These are phyloP conservation scores for Melinaea marsaeus DNA, from an alignment of 2,888 invertebrate species.

Conservation along the genomic window DNA sequence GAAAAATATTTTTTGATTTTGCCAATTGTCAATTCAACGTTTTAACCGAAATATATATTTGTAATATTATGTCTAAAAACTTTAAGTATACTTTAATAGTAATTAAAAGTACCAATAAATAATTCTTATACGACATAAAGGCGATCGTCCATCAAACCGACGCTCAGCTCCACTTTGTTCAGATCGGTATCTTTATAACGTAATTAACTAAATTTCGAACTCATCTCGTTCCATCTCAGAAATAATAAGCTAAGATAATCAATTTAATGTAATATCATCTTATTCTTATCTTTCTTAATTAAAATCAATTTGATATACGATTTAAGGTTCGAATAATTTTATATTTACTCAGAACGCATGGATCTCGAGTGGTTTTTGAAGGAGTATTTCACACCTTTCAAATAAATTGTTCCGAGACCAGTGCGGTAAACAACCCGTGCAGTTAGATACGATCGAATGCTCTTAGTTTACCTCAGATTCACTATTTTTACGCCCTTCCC, in stretches of 20 bases:
- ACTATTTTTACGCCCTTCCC: constrained; percentile 49
- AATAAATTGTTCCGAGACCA: constrained; percentile 75
- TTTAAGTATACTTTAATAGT: background rate
- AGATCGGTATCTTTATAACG: constrained; percentile 64
- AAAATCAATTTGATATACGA: constrained; percentile 39
- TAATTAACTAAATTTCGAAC: constrained; percentile 68
- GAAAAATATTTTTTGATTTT: too few relatives aligned
- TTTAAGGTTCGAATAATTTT: background rate
- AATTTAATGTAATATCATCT: constrained; percentile 58
- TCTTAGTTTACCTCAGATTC: constrained; percentile 50
- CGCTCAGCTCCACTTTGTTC: constrained; percentile 45
- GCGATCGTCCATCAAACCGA: constrained; percentile 46
- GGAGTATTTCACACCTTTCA: constrained; percentile 77
- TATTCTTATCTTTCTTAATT: constrained; percentile 55
- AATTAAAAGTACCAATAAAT: constrained; percentile 16
- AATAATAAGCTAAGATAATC: constrained; percentile 63
- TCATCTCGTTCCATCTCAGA: constrained; percentile 53
- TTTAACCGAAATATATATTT: too few relatives aligned
- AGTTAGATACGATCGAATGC: constrained; percentile 48
- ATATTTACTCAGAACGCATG: constrained; percentile 42
- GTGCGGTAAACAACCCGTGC: constrained; percentile 72
- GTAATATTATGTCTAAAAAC: constrained; percentile 1
- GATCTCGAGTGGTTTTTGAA: constrained; percentile 60
- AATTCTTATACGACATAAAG: constrained; percentile 33
- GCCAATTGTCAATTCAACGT: too few relatives aligned